These are phyloP conservation scores for Smittia aterrima DNA, from an alignment of 2,888 invertebrate species.

Conservation along the genomic window DNA sequence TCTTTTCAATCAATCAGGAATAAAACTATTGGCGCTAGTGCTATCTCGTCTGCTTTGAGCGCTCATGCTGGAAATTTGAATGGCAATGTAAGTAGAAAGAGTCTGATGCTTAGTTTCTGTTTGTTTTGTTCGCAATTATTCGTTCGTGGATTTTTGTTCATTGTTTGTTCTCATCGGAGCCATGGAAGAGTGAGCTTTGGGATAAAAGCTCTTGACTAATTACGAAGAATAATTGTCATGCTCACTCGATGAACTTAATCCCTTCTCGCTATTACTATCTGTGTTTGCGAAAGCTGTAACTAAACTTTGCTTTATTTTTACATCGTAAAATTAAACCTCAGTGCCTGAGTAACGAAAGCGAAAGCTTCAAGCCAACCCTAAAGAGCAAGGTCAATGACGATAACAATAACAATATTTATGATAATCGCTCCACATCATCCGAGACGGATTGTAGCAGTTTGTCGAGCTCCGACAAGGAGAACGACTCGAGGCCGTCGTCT, in stretches of 20 bases:
- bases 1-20: constrained; percentile 31
- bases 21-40: constrained; percentile 68
- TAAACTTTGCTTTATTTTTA: background rate
- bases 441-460: constrained; percentile 32
- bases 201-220: background rate
- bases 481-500: constrained; percentile 31
- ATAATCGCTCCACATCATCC: constrained; percentile 33
- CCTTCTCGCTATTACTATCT: background rate
- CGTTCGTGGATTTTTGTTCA: background rate
- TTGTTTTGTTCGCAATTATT: background rate
- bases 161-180: too few species aligned
- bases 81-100: constrained; percentile 39
- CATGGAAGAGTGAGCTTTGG: background rate
- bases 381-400: constrained; percentile 20
- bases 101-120: background rate
- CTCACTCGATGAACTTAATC: background rate
- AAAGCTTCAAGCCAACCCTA: background rate
- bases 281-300: background rate
- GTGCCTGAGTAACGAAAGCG: background rate
- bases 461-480: constrained; percentile 28
- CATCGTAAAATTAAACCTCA: background rate
- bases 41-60: constrained; percentile 71
- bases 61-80: constrained; percentile 51
- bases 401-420: constrained; percentile 27
- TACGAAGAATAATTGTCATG: background rate